phyloP scores from a whole-genome alignment of 2,113 vertebrate genomes.

The Choloepus hoffmanni region DNA sequence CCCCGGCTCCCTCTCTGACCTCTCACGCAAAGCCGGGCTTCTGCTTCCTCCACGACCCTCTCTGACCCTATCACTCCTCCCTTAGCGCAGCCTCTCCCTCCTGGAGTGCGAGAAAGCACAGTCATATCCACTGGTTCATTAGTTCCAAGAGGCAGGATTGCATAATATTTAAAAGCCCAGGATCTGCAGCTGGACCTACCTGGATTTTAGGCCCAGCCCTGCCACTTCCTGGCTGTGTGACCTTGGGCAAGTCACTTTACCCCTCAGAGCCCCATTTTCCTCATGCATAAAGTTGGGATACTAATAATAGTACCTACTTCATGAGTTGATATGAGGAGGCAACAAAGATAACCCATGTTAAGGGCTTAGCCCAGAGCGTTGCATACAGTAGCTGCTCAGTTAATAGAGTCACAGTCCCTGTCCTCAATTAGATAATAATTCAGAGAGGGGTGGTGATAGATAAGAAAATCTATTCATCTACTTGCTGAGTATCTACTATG shows the following conservation, averaged over 20 bases:
- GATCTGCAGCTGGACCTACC: background rate
- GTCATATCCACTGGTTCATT: background rate
- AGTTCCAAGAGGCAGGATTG: background rate
- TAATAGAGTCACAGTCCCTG: background rate
- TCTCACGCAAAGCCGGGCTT: background rate
- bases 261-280: background rate
- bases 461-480: background rate
- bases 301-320: background rate
- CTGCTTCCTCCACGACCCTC: background rate
- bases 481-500: background rate
- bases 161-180: background rate
- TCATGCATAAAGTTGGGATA: background rate
- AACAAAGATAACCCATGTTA: background rate
- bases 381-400: background rate
- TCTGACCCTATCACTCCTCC: background rate
- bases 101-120: background rate
- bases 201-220: conserved; percentile 11
- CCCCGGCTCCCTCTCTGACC: background rate
- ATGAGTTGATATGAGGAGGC: background rate
- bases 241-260: background rate
- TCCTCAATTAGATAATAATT: background rate
- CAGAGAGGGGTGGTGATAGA: background rate
- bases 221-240: background rate
- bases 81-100: background rate
- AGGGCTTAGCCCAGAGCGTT: background rate